Evolutionary conservation across 2,888 invertebrate species (phyloP), one percentile per base, ranked within the genome.

Genomic region (Drosophila putrida): DNA sequence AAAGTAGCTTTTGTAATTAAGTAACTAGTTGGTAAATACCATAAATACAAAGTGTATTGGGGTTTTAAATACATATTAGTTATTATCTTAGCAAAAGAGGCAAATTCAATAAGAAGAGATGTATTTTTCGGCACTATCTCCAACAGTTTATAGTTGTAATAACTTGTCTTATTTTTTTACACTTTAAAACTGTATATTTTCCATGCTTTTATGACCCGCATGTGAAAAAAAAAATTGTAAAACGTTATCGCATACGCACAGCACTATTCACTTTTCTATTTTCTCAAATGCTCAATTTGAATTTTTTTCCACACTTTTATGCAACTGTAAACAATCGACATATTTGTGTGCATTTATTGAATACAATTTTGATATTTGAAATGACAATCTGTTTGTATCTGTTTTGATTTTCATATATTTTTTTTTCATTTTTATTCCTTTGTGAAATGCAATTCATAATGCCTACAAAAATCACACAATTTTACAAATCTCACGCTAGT

Each of bases 401-500:
- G 11, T 20, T n/a, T 15, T 39, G 0, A 9, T 31, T 31, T 31
- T 9, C 9, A 2, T 9, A 28, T 28, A 6, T 20, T 10, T 20
- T 39, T 33, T 25, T 13, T 36, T n/a, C n/a, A n/a, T n/a, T n/a
- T 77, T 64, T 62, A 49, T 11, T 31, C n/a, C 35, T 27, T 27
- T 53, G 47, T 55, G 47, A 63, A 35, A 58, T 77, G 68, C 72
- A 71, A 57, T 71, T 76, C 54, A 63, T 60, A 72, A 68, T 65
- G 69, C 70, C 70, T 63, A 74, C 53, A 43, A 63, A 63, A 62
- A 61, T 46, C 44, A 60, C 25, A 59, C 31, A 74, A 63, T 78
- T 85, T 82, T 66, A 72, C 59, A 68, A 67, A 72, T 71, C 71
- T 65, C 67, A 76, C 79, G 74, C 75, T 68, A 71, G 85, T 84